These are phyloP conservation scores for Brassicogethes aeneus DNA, from an alignment of 2,888 invertebrate genomes.

Conservation along the genomic window DNA sequence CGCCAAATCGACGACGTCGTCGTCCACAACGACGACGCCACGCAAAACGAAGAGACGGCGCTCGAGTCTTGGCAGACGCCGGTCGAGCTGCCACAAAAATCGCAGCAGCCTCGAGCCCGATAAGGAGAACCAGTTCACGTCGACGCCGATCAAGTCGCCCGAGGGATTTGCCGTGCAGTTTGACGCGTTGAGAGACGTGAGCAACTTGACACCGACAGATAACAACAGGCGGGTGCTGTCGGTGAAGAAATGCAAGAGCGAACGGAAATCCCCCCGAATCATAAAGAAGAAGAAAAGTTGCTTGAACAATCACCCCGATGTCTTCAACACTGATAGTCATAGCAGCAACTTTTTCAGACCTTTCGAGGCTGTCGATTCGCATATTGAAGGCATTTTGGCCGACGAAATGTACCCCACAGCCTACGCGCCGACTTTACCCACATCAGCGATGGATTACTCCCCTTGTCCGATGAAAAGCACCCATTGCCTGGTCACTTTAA, in stretches of 20 bases:
- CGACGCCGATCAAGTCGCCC: conserved; percentile 47
- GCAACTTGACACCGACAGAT: conserved; percentile 51
- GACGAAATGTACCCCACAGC: conserved; percentile 28
- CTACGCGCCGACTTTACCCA: conserved; percentile 43
- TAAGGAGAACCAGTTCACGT: conserved; percentile 52
- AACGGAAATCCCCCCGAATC: conserved; percentile 18
- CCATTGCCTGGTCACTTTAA: conserved; percentile 40
- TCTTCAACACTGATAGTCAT: conserved; percentile 19
- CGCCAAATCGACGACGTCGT: too few species aligned
- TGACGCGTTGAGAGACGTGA: conserved; percentile 50
- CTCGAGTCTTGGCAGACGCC: conserved; percentile 39
- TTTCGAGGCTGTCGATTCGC: conserved; percentile 35
- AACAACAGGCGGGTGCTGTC: conserved; percentile 17
- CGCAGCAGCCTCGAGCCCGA: conserved; percentile 46
- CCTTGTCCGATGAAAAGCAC: conserved; percentile 36
- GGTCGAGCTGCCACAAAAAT: conserved; percentile 34
- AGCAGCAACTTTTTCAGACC: conserved; percentile 31
- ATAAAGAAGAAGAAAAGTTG: conserved; percentile 36
- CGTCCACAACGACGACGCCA: conserved; percentile 26
- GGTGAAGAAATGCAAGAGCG: conserved; percentile 19
- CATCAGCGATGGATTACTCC: conserved; percentile 51
- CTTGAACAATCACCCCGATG: conserved; percentile 23
- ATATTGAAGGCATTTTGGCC: conserved; percentile 28
- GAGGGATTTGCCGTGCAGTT: conserved; percentile 25
- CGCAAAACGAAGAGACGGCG: conserved; percentile 44